phyloP scores from a whole-genome alignment of 2,888 invertebrate genomes.

The Drosophila nr. fundita region DNA sequence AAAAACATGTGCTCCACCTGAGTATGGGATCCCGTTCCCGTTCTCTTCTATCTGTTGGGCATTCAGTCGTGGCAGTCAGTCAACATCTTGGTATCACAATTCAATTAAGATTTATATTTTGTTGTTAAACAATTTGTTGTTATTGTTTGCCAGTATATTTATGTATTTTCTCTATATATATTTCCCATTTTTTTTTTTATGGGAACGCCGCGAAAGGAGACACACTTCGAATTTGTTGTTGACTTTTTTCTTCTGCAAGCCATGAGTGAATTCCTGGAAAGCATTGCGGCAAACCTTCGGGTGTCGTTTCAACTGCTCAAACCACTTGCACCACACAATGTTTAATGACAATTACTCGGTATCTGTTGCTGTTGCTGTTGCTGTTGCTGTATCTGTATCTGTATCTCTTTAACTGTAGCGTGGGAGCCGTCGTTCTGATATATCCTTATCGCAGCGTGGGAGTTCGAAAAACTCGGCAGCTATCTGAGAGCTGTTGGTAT shows the following conservation, averaged over 20 bases:
- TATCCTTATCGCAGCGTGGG: slow-evolving; percentile 58
- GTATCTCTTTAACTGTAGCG: slow-evolving; percentile 65
- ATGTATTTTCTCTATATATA: slow-evolving; percentile 55
- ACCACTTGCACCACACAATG: slow-evolving; percentile 40
- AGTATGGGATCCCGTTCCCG: slow-evolving; percentile 23
- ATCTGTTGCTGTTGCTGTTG: slow-evolving; percentile 12
- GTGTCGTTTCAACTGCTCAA: slow-evolving; percentile 66
- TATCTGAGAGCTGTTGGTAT: slow-evolving; percentile 44
- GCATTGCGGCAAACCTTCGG: slow-evolving; percentile 70
- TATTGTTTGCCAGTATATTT: slow-evolving; percentile 62
- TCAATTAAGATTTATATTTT: slow-evolving; percentile 81
- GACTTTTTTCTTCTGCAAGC: slow-evolving; percentile 58
- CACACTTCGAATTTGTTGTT: slow-evolving; percentile 62
- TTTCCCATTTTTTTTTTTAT: slow-evolving; percentile 41
- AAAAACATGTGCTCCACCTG: slow-evolving; percentile 32
- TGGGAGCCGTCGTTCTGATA: slow-evolving; percentile 64
- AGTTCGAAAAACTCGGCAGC: slow-evolving; percentile 25
- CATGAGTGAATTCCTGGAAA: slow-evolving; percentile 75
- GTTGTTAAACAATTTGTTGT: slow-evolving; percentile 78
- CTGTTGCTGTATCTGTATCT: slow-evolving; percentile 28
- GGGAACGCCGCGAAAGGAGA: slow-evolving; percentile 44
- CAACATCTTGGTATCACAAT: slow-evolving; percentile 72
- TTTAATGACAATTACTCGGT: slow-evolving; percentile 72
- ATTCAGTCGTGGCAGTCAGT: slow-evolving; percentile 24
- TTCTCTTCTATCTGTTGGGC: slow-evolving; percentile 7